A percentile compares a stretch with the other conserved stretches of the same genome.
Conservation (phyloP, 2,113 vertebrate species). For the Orthonyx spaldingii region DNA sequence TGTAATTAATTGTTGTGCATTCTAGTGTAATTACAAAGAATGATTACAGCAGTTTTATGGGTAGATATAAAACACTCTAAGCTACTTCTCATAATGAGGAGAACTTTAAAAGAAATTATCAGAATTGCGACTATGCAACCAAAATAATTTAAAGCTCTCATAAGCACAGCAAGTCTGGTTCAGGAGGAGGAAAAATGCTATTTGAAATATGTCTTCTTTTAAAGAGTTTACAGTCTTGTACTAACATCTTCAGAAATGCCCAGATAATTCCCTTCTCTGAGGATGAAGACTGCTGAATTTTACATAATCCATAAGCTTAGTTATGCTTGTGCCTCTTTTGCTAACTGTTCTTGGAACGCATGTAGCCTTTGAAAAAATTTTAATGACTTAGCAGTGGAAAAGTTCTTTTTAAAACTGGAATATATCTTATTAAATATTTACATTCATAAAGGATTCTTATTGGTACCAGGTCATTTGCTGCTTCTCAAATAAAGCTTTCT, state of each 20-base stretch:
- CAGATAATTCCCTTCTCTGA: background rate
- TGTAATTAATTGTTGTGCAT: slow-evolving; percentile 10
- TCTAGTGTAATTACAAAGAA: background rate
- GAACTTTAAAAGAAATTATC: background rate
- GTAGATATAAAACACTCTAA: background rate
- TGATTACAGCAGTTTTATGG: background rate
- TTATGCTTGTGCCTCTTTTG: background rate
- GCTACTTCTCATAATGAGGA: background rate
- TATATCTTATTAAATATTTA: background rate
- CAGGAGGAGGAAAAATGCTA: background rate
- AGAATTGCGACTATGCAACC: background rate
- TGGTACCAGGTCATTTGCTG: background rate
- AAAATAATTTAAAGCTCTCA: slow-evolving; percentile 1
- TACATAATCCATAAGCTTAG: background rate
- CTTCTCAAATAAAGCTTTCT: background rate
- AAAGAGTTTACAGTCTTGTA: background rate
- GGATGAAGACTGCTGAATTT: background rate
- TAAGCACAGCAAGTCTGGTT: background rate
- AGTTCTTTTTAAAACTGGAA: background rate
- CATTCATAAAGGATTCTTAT: background rate
- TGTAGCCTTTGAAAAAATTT: background rate
- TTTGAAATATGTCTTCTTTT: background rate
- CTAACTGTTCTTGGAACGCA: background rate
- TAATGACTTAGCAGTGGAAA: background rate
- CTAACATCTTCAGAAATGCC: background rate